Percentiles rank a stretch among this genome's conserved stretches.
These are phyloP conservation scores for Atrina japonica DNA, from an alignment of 2,888 invertebrate genomes.

Conservation along the genomic window DNA sequence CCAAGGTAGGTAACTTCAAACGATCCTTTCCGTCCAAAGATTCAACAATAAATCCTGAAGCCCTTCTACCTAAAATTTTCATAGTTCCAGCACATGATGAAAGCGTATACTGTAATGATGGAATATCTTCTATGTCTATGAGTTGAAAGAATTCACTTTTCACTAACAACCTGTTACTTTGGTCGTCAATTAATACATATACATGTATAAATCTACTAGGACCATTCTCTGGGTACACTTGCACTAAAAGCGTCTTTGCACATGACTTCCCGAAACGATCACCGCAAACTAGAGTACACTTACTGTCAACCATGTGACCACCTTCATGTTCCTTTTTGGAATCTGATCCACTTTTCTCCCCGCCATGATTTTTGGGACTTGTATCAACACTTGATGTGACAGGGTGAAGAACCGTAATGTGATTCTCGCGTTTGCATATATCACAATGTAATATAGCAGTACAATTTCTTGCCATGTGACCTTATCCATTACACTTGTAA, in stretches of 20 bases:
- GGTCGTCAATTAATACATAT: conserved; percentile 17
- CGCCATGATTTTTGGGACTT: not conserved
- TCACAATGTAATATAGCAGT: conserved; percentile 14
- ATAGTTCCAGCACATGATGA: conserved; percentile 45
- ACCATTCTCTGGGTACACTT: conserved; percentile 11
- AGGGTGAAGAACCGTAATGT: conserved; percentile 3
- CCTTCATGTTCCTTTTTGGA: not conserved
- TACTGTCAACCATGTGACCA: conserved; percentile 1
- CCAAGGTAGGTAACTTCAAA: too few species aligned
- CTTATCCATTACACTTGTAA: conserved; percentile 20
- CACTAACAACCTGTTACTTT: conserved; percentile 11
- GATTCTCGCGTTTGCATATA: conserved; percentile 6
- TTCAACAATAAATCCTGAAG: conserved; percentile 15
- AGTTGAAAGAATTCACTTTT: conserved; percentile 10
- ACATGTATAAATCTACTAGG: not conserved
- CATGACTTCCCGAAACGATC: conserved; percentile 29
- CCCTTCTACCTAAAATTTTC: conserved; percentile 25
- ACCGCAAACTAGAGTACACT: conserved; percentile 37
- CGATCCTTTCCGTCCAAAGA: too few species aligned
- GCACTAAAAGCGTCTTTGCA: conserved; percentile 28
- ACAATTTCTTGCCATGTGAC: conserved; percentile 26
- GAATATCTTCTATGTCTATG: not conserved
- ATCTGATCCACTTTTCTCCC: conserved; percentile 9
- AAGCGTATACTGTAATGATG: conserved; percentile 29
- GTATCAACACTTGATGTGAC: not conserved